Conservation (phyloP, 1,140 invertebrate genomes). For the Drosophila biarmipes region DNA sequence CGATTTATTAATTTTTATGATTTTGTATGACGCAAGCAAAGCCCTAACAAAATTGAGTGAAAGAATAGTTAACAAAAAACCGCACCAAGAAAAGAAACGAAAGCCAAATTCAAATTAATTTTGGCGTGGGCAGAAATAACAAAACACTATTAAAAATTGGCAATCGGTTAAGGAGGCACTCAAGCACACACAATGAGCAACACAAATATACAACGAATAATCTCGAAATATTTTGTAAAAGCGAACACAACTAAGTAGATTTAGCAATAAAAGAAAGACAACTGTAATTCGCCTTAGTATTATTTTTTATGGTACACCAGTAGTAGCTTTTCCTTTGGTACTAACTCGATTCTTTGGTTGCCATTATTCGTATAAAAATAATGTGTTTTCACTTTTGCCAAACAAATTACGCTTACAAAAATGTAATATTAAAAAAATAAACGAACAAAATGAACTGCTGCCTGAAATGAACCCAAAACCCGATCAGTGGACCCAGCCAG, state of each 20-base stretch:
- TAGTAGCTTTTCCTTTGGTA: constrained; percentile 30
- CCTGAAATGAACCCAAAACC: constrained; percentile 21
- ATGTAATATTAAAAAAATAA: constrained; percentile 22
- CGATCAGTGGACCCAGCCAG: constrained; percentile 53
- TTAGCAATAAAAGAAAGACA: constrained; percentile 30
- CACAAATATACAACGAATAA: constrained; percentile 38
- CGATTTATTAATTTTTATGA: constrained; percentile 48
- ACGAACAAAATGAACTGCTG: constrained; percentile 49
- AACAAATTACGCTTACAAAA: constrained; percentile 47
- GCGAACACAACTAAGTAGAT: constrained; percentile 1
- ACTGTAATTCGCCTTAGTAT: constrained; percentile 29
- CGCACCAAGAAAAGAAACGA: constrained; percentile 69
- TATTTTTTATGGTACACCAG: constrained; percentile 23
- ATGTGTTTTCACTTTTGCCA: constrained; percentile 47
- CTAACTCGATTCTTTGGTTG: constrained; percentile 39
- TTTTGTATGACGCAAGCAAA: constrained; percentile 48
- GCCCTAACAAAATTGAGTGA: constrained; percentile 42
- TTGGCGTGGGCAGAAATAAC: constrained; percentile 33
- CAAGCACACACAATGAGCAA: constrained; percentile 28
- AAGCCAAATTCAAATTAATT: constrained; percentile 12
- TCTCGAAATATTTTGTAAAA: constrained; percentile 52
- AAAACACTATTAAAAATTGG: constrained; percentile 25
- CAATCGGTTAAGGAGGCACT: constrained; percentile 26
- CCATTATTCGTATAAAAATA: constrained; percentile 30
- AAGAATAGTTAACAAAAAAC: constrained; percentile 38